Percentiles rank a stretch among this genome's conserved stretches.
phyloP scores from a whole-genome alignment of 2,888 invertebrate species.

The Caenorhabditis sp. region DNA sequence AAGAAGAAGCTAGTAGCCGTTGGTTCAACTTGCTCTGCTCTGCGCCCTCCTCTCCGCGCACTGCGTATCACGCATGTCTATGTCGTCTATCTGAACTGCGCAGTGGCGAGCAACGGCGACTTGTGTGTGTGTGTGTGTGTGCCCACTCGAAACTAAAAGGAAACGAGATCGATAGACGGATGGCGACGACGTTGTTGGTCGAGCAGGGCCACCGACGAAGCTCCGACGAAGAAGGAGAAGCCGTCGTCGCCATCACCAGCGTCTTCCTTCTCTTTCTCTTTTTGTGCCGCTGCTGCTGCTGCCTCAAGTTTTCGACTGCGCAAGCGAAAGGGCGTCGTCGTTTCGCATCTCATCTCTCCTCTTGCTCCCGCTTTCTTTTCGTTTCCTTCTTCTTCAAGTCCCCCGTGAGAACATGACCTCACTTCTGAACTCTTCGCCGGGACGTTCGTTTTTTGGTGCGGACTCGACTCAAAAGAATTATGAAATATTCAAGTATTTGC shows the following conservation, averaged over 20 bases:
- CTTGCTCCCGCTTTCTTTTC: constrained; percentile 15
- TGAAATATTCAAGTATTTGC: constrained; percentile 15
- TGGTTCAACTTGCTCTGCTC: constrained; percentile 51
- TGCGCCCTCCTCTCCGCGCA: constrained; percentile 25
- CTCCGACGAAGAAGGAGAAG: constrained; percentile 50
- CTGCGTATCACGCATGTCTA: constrained; percentile 42
- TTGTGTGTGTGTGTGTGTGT: constrained; percentile 40
- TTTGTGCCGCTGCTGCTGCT: constrained; percentile 10
- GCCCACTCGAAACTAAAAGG: constrained; percentile 57
- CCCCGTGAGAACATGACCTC: constrained; percentile 38
- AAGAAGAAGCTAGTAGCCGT: constrained; percentile 51
- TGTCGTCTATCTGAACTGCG: constrained; percentile 39
- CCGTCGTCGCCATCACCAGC: constrained; percentile 49
- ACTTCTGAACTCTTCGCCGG: constrained; percentile 1
- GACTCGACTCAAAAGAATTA: constrained; percentile 1
- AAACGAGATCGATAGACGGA: constrained; percentile 57
- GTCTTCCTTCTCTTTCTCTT: constrained; percentile 26
- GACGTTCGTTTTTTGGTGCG: neutral
- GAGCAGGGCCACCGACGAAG: constrained; percentile 41
- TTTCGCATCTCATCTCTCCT: constrained; percentile 13
- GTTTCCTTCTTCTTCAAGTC: constrained; percentile 11
- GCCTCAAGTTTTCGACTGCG: constrained; percentile 32
- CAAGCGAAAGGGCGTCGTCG: constrained; percentile 38
- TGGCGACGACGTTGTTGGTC: constrained; percentile 29
- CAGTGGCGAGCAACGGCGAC: constrained; percentile 33